These are phyloP conservation scores for Leucozona laternaria DNA, from an alignment of 2,888 invertebrate genomes.

Conservation along the genomic window DNA sequence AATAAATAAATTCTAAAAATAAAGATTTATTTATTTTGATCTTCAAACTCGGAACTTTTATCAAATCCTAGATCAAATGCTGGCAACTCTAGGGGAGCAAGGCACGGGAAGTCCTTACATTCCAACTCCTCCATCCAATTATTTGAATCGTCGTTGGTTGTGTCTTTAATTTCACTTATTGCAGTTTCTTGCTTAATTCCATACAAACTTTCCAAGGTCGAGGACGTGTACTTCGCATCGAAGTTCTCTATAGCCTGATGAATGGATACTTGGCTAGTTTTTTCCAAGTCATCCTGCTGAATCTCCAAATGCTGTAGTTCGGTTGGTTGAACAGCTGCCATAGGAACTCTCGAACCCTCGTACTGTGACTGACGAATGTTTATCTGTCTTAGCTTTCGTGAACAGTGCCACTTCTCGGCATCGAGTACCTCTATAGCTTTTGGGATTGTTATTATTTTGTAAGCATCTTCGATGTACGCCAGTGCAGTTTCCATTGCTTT, in stretches of 20 bases:
- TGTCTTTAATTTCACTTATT: slow-evolving; percentile 10
- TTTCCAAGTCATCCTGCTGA: slow-evolving; percentile 66
- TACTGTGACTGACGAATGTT: slow-evolving; percentile 81
- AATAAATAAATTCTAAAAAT: slow-evolving; percentile 19
- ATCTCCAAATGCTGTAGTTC: slow-evolving; percentile 11
- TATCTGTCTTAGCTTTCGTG: slow-evolving; percentile 81
- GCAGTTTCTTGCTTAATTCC: not conserved
- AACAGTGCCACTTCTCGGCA: slow-evolving; percentile 80
- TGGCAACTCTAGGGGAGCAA: slow-evolving; percentile 82
- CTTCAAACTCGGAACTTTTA: slow-evolving; percentile 19
- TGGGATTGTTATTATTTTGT: slow-evolving; percentile 79
- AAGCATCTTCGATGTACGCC: slow-evolving; percentile 81
- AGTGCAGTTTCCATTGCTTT: slow-evolving; percentile 81
- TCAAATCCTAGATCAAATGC: slow-evolving; percentile 80
- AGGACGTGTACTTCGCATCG: slow-evolving; percentile 79
- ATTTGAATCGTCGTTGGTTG: not conserved
- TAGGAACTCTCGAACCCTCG: slow-evolving; percentile 79
- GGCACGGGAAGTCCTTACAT: slow-evolving; percentile 79
- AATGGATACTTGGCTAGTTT: slow-evolving; percentile 79
- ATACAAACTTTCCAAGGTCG: slow-evolving; percentile 33
- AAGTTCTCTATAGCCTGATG: slow-evolving; percentile 81
- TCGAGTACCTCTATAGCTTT: slow-evolving; percentile 81
- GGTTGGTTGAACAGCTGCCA: slow-evolving; percentile 78
- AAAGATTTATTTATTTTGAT: slow-evolving; percentile 47
- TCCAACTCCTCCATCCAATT: slow-evolving; percentile 61